phyloP scores from a whole-genome alignment of 64 coral and sea anemone species.

The Pocillopora verrucosa region DNA sequence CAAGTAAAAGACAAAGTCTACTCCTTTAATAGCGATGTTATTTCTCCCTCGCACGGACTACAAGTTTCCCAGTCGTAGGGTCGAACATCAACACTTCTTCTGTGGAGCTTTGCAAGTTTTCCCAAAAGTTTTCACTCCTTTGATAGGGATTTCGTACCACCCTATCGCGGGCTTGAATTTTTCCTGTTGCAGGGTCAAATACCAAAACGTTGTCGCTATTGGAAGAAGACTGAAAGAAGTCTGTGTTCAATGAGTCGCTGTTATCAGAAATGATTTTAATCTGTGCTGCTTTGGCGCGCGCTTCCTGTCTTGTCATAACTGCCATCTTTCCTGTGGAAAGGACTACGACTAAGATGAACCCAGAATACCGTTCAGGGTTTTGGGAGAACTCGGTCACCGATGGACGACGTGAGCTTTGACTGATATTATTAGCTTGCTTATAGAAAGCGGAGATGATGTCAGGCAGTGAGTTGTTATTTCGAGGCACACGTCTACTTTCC shows the following conservation, averaged over 20 bases:
- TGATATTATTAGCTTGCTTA: neutral
- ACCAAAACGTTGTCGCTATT: neutral
- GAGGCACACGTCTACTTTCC: neutral
- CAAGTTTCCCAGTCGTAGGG: neutral
- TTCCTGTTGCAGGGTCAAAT: too few species aligned
- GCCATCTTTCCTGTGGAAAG: slow-evolving; percentile 16
- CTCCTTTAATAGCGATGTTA: neutral
- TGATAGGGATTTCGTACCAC: too few species aligned
- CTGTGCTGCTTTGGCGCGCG: neutral
- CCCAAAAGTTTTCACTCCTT: too few species aligned
- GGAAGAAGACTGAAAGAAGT: neutral
- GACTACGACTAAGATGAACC: neutral
- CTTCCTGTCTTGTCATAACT: neutral
- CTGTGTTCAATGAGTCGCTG: neutral
- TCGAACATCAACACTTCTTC: neutral
- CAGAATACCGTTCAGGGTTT: neutral
- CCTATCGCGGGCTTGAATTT: too few species aligned
- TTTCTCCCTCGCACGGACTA: neutral
- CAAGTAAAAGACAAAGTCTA: neutral
- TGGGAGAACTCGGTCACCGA: neutral
- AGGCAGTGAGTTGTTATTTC: neutral
- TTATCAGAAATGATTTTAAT: neutral
- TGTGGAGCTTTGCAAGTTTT: too few species aligned
- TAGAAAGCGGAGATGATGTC: neutral
- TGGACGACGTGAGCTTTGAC: neutral